Evolutionary conservation across 2,113 vertebrate genomes (phyloP), one percentile per base, ranked within the genome.

Genomic region (Hippolais icterina): DNA sequence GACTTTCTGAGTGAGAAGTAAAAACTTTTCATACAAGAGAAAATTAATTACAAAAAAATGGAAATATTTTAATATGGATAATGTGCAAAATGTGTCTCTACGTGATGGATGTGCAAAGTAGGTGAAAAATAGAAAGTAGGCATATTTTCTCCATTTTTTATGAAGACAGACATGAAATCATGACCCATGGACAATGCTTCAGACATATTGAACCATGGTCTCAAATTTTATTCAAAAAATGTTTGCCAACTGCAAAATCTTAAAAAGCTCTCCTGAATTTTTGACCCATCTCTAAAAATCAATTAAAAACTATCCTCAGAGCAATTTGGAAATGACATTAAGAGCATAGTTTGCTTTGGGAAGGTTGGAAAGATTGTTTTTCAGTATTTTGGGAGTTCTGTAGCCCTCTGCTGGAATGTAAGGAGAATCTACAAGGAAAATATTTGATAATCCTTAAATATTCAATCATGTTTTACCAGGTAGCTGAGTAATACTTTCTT

Each of bases 321-420:
- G 59, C 37, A 90, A 92, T 77, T 74, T 77, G 22, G 69, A 81
- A 84, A 64, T 69, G 29, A 63, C 12, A 42, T 76, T 37, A 16
- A 44, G 44, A 70, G 52, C 13, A 31, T 9, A 83, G 42, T 93
- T 82, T 96, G 77, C 27, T 89, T 60, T 39, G 35, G 57, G 89
- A 92, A 91, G 39, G 29, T 78, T 90, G 61, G 41, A 91, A 96
- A 96, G 47, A 79, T 94, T 69, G 6, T 69, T 82, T 92, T 72
- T 90, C 23, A 80, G 42, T 65, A 81, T 96, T 97, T 96, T 74
- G 92, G 81, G 78, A 93, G 82, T 96, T 97, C 85, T 94, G 77
- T 97, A 96, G 90, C 87, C 94, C 86, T 94, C 95, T 98, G 93
- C 89, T 97, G 87, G 83, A 97, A 56, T 87, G 22, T 83, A 71